Evolutionary conservation across 2,797 vertebrate species (phyloP).

Genomic region (Leptatherina wallacei): DNA sequence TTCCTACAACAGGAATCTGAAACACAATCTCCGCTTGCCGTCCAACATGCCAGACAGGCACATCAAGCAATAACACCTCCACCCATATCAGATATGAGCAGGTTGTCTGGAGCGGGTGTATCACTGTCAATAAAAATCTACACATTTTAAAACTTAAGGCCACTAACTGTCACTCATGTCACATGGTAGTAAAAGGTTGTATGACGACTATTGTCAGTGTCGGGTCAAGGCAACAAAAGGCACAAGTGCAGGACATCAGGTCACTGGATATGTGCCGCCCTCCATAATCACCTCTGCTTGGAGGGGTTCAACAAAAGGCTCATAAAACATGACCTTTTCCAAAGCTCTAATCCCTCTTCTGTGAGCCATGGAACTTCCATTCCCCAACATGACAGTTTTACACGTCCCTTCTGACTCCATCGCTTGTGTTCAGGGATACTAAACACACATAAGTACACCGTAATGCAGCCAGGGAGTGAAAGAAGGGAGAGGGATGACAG

Average conservation of each 20-base stretch:
- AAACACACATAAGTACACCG: constrained; percentile 26
- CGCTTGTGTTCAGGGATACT: constrained; percentile 27
- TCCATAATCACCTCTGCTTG: constrained; percentile 66
- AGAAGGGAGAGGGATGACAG: constrained; percentile 13
- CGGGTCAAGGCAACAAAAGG: constrained; percentile 11
- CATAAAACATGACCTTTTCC: constrained; percentile 63
- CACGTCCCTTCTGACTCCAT: constrained; percentile 51
- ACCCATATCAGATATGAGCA: constrained; percentile 37
- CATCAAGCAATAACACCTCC: constrained; percentile 8
- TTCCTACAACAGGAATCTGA: constrained; percentile 3
- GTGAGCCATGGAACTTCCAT: constrained; percentile 27
- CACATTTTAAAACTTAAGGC: neutral
- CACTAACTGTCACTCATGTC: neutral
- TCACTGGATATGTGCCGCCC: constrained; percentile 5
- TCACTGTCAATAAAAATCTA: neutral
- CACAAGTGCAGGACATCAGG: constrained; percentile 15
- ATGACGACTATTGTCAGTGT: constrained; percentile 14
- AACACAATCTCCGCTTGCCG: constrained; percentile 21
- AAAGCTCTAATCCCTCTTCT: constrained; percentile 23
- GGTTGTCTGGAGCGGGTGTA: neutral
- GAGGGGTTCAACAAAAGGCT: constrained; percentile 50
- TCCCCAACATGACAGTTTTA: constrained; percentile 55
- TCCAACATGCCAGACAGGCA: constrained; percentile 25
- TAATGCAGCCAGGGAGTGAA: neutral
- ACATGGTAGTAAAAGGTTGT: neutral